Conservation (phyloP, 2,113 vertebrate genomes). For the Strix uralensis region DNA sequence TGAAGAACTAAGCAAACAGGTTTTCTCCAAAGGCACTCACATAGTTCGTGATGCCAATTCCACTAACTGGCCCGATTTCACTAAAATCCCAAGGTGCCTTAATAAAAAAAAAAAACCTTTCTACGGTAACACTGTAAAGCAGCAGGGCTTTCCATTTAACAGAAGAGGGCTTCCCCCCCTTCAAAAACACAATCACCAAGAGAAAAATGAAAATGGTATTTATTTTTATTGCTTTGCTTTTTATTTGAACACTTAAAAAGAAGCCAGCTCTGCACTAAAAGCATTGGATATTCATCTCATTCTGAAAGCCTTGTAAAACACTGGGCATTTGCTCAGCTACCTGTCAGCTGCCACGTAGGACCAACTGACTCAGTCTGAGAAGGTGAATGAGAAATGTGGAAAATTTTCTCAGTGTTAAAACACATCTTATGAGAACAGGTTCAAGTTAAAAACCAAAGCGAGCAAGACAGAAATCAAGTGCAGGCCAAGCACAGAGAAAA, state of each 20-base stretch:
- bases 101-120: slow-evolving; percentile 54
- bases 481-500: background rate
- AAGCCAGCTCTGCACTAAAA: slow-evolving; percentile 44
- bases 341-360: background rate
- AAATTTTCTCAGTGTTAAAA: background rate
- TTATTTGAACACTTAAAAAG: slow-evolving; percentile 41
- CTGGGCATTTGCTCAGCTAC: background rate
- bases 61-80: slow-evolving; percentile 60
- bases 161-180: slow-evolving; percentile 17
- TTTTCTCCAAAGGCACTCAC: slow-evolving; percentile 69
- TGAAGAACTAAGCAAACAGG: slow-evolving; percentile 69
- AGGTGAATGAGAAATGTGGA: background rate
- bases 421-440: background rate
- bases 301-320: slow-evolving; percentile 13
- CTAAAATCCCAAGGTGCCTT: slow-evolving; percentile 60
- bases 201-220: slow-evolving; percentile 71
- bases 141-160: slow-evolving; percentile 58
- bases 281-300: background rate
- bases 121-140: slow-evolving; percentile 56
- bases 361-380: background rate
- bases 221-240: slow-evolving; percentile 58
- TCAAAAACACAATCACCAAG: slow-evolving; percentile 55
- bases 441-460: background rate
- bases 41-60: slow-evolving; percentile 56
- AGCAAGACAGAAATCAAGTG: background rate